A percentile compares a stretch with the other conserved stretches of the same genome.
phyloP scores from a whole-genome alignment of 2,888 invertebrate genomes.

The Cistogaster globosa region DNA sequence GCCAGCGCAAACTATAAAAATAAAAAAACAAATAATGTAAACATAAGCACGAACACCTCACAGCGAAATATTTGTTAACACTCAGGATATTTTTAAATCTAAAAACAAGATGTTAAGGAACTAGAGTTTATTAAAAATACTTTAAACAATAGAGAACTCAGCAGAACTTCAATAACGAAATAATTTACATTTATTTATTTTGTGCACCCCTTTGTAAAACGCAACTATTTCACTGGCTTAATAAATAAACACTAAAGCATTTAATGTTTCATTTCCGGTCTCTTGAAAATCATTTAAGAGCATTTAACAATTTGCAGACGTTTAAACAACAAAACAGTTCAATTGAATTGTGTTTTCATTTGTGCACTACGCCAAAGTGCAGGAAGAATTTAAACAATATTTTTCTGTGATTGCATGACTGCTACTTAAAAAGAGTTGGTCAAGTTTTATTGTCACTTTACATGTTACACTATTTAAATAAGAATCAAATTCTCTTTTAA shows the following conservation, averaged over 20 bases:
- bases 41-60: constrained; percentile 17
- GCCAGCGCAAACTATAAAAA: constrained; percentile 24
- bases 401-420: no score
- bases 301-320: constrained; percentile 53
- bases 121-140: neutral
- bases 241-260: constrained; percentile 61
- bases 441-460: no score
- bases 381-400: neutral
- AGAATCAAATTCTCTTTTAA: no score
- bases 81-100: constrained; percentile 55
- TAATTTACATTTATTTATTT: constrained; percentile 47
- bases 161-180: constrained; percentile 3
- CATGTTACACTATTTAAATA: no score
- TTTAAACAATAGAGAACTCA: constrained; percentile 26
- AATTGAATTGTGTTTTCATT: constrained; percentile 45
- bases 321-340: constrained; percentile 62
- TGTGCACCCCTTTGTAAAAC: constrained; percentile 29
- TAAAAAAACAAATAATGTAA: constrained; percentile 19
- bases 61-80: constrained; percentile 29
- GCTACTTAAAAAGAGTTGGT: no score
- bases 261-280: constrained; percentile 71
- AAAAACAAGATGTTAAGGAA: constrained; percentile 21
- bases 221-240: constrained; percentile 32
- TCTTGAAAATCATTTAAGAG: constrained; percentile 55
- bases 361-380: neutral